Evolutionary conservation across 2,113 vertebrate species (phyloP), one percentile per base, ranked within the genome.

Genomic region (Boulengeromyrus knoepffleri): DNA sequence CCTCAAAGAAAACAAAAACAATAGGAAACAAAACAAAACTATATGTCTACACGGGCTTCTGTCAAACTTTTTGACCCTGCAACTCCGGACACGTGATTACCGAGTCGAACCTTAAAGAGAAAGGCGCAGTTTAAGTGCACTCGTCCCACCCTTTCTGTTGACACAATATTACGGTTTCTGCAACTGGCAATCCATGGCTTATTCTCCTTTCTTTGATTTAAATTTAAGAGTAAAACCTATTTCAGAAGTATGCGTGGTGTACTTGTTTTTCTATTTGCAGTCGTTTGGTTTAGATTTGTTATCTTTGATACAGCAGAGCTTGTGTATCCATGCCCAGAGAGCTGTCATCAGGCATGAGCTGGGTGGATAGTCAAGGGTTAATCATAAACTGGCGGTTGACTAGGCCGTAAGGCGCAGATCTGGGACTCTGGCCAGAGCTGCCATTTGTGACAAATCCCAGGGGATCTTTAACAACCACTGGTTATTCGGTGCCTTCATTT

Each of bases 31-130:
- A 80, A 80, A 80, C 74, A 53, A 83, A 89, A 13, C 13, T 53
- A 53, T 83, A 36, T 8, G 31, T 84, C 31, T n/a, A 36, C 12
- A 39, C 9, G 70, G 45, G 80, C 49, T 89, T 88, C 62, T 89
- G 88, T 89, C 74, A 89, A 89, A 56, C 88, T 89, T 89, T 89
- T 89, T 83, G 49, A 89, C 88, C 70, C 49, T n/a, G 36, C 21
- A 39, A 13, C 85, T 31, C 47, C 17, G 5, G 49, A 80, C 88
- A 84, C 88, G 88, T 89, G 88, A 89, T 56, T 42, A 21, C 15
- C 31, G 27, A 53, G n/a, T n/a, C 7, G 47, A 52, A 5, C 36
- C 88, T 84, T 89, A 89, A 89, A 89, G 88, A 2, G 88, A 53
- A 70, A 89, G 8, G 49, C 74, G 1, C 15, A 24, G n/a, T 31